Evolutionary conservation across 1,140 invertebrate genomes (phyloP).

Genomic region (Brachionus paranguensis): DNA sequence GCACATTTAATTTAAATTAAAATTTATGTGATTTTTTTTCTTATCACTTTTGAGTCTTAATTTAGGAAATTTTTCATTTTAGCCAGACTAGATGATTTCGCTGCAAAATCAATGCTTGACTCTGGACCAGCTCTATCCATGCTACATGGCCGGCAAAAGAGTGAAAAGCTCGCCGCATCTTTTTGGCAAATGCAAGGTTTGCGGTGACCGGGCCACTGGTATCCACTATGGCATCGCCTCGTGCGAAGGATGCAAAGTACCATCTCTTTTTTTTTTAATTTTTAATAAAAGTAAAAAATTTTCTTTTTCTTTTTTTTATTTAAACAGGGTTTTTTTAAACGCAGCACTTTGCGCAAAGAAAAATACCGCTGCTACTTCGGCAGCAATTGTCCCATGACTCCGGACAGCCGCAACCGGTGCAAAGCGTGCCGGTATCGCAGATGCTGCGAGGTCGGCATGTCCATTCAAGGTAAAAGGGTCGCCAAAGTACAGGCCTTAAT

Average conservation of each 20-base stretch:
- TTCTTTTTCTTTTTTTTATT: not conserved
- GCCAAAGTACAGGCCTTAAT: not conserved
- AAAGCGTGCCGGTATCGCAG: slow-evolving; percentile 50
- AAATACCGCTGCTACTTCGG: slow-evolving; percentile 48
- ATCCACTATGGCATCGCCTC: slow-evolving; percentile 59
- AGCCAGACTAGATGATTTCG: not conserved
- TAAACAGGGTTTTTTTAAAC: slow-evolving; percentile 33
- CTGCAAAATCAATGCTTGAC: not conserved
- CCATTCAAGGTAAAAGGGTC: slow-evolving; percentile 46
- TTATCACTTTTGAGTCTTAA: not conserved
- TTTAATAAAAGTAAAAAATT: not conserved
- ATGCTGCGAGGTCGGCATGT: slow-evolving; percentile 52
- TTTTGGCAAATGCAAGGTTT: slow-evolving; percentile 54
- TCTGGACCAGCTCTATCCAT: not conserved
- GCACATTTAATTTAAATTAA: not conserved
- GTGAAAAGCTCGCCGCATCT: not conserved
- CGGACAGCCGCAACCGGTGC: slow-evolving; percentile 51
- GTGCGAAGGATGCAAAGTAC: slow-evolving; percentile 58
- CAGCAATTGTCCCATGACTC: slow-evolving; percentile 47
- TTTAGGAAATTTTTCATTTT: not conserved
- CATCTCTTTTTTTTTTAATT: not conserved
- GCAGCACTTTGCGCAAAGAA: slow-evolving; percentile 24
- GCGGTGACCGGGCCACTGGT: slow-evolving; percentile 57
- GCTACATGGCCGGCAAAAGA: not conserved
- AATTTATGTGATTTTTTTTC: not conserved